Evolutionary conservation across 2,797 vertebrate species (phyloP).

Genomic region (Sebastolobus alascanus): DNA sequence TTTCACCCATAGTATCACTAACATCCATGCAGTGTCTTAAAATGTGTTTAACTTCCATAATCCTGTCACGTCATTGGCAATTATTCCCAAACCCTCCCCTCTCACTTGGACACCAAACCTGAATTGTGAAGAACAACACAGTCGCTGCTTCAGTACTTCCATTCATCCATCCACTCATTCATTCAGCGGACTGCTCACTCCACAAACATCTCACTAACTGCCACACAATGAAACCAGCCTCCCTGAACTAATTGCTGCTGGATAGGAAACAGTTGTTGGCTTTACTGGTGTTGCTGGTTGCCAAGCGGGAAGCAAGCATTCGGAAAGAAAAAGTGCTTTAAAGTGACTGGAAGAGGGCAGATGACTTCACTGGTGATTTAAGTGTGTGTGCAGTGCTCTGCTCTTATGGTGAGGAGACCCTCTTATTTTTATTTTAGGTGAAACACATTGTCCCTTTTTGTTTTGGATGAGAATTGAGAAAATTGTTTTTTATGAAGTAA

Average conservation of each 20-base stretch:
- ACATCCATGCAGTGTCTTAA: neutral
- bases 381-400: neutral
- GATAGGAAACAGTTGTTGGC: constrained; percentile 50
- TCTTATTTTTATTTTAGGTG: neutral
- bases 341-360: neutral
- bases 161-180: constrained; percentile 9
- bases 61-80: neutral
- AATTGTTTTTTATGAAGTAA: neutral
- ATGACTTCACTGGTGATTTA: neutral
- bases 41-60: neutral
- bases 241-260: constrained; percentile 52
- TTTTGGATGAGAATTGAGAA: neutral
- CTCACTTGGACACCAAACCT: constrained; percentile 10
- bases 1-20: neutral
- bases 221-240: constrained; percentile 42
- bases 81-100: neutral
- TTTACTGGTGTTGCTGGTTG: constrained; percentile 20
- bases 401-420: neutral
- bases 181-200: constrained; percentile 5
- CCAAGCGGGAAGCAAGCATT: constrained; percentile 39
- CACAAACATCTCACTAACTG: constrained; percentile 48
- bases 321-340: constrained; percentile 3
- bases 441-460: neutral
- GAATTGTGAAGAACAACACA: constrained; percentile 20
- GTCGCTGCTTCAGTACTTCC: constrained; percentile 1